These are phyloP conservation scores for Addax nasomaculatus DNA, from an alignment of 2,113 vertebrate genomes.

Conservation along the genomic window DNA sequence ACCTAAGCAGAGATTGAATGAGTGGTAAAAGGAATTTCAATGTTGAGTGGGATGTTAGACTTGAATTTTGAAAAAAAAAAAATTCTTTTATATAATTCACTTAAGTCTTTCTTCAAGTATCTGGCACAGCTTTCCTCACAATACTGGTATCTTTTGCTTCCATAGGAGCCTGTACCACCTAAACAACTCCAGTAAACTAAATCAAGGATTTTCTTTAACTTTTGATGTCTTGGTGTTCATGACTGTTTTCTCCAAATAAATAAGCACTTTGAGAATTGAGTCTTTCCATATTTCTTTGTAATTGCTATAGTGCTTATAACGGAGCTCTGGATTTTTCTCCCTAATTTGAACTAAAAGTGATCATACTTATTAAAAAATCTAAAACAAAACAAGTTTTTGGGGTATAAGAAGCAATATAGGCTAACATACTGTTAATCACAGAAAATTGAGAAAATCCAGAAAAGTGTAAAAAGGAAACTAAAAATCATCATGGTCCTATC, in stretches of 20 bases:
- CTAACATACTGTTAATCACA: not conserved
- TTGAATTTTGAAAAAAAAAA: constrained; percentile 13
- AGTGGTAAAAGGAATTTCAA: not conserved
- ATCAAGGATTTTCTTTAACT: constrained; percentile 27
- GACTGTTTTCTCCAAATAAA: not conserved
- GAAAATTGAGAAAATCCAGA: not conserved
- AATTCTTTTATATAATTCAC: not conserved
- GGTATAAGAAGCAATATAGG: constrained; percentile 30
- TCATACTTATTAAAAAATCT: not conserved
- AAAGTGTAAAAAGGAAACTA: constrained; percentile 2
- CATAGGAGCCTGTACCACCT: not conserved
- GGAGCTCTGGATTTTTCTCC: not conserved
- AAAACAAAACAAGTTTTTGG: not conserved
- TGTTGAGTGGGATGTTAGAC: not conserved
- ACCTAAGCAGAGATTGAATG: constrained; percentile 20
- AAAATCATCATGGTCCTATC: not conserved
- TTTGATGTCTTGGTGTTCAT: not conserved
- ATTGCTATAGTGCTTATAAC: constrained; percentile 7
- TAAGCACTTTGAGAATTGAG: constrained; percentile 7
- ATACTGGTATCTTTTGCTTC: not conserved
- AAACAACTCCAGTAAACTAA: constrained; percentile 8
- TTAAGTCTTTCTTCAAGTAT: not conserved
- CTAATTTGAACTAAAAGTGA: not conserved
- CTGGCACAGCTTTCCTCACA: constrained; percentile 1
- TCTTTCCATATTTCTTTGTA: constrained; percentile 13